A percentile compares a stretch with the other conserved stretches of the same genome.
Conservation (phyloP, 2,888 invertebrate species). For the Gonocerus acuteangulatus region DNA sequence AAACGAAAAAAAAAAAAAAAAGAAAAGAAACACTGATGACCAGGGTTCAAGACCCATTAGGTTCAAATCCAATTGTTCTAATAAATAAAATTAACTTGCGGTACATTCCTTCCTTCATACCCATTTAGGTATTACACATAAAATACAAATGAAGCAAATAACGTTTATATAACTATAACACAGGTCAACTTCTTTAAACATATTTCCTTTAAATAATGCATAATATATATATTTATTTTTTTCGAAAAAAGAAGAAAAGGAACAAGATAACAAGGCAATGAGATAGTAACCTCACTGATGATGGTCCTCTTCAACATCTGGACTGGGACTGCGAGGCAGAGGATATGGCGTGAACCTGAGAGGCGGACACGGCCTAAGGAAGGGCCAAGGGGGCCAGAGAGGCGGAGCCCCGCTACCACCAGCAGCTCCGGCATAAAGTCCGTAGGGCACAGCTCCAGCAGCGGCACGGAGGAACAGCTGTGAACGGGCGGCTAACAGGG, state of each 20-base stretch:
- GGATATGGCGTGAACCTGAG: conserved; percentile 31
- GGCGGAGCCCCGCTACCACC: conserved; percentile 27
- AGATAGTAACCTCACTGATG: conserved; percentile 4
- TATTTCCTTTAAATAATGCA: no score
- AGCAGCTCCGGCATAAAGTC: conserved; percentile 30
- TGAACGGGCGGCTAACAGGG: conserved; percentile 66
- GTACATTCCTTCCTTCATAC: no score
- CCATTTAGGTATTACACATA: no score
- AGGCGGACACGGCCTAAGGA: conserved; percentile 45
- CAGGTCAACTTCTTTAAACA: no score
- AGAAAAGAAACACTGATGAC: no score
- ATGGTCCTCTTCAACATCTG: conserved; percentile 16
- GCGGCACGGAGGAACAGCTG: conserved; percentile 65
- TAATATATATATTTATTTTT: no score
- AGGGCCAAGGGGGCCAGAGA: conserved; percentile 32
- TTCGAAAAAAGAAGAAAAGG: not conserved
- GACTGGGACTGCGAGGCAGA: conserved; percentile 31
- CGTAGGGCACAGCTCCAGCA: conserved; percentile 52
- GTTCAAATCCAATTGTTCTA: no score
- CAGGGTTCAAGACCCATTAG: no score
- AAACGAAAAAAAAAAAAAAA: no score
- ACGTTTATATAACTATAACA: no score
- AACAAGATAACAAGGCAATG: conserved; percentile 3
- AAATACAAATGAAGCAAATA: no score
- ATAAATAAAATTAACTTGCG: no score